phyloP scores from a whole-genome alignment of 2,888 invertebrate species.

The Octonoba sinensis region DNA sequence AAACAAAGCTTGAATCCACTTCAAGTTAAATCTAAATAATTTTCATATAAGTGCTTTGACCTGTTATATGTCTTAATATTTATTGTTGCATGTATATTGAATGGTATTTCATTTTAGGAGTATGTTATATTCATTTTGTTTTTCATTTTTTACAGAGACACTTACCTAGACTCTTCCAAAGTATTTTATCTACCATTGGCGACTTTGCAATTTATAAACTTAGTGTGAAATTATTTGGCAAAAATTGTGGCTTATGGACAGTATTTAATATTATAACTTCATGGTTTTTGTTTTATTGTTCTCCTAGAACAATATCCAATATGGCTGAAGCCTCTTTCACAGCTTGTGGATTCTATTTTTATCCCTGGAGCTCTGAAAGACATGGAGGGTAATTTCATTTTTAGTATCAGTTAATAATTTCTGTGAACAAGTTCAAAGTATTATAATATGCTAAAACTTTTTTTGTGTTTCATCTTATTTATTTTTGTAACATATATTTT shows the following conservation, averaged over 20 bases:
- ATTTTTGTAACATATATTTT: too few relatives aligned
- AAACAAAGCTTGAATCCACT: slow-evolving; percentile 24
- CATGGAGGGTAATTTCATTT: neutral
- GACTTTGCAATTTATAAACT: slow-evolving; percentile 80
- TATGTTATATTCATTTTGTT: neutral
- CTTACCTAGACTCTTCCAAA: slow-evolving; percentile 86
- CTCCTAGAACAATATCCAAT: slow-evolving; percentile 88
- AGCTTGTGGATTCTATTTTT: slow-evolving; percentile 82
- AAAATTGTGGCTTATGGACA: slow-evolving; percentile 78
- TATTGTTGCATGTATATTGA: neutral
- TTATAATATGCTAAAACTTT: neutral
- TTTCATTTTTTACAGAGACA: slow-evolving; percentile 75
- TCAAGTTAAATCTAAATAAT: slow-evolving; percentile 64
- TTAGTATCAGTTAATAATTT: neutral
- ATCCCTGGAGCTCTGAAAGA: slow-evolving; percentile 70
- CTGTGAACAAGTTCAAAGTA: neutral
- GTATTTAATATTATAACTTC: slow-evolving; percentile 81
- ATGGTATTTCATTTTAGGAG: neutral
- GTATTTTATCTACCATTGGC: slow-evolving; percentile 81
- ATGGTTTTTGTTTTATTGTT: slow-evolving; percentile 94
- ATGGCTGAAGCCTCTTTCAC: slow-evolving; percentile 86
- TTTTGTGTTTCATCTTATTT: neutral
- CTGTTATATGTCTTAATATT: neutral
- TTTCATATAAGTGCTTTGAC: neutral
- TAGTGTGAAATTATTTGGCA: slow-evolving; percentile 72